Percentiles rank a stretch among this genome's conserved stretches.
These are phyloP conservation scores for Agrotis exclamationis DNA, from an alignment of 2,888 invertebrate species.

Conservation along the genomic window DNA sequence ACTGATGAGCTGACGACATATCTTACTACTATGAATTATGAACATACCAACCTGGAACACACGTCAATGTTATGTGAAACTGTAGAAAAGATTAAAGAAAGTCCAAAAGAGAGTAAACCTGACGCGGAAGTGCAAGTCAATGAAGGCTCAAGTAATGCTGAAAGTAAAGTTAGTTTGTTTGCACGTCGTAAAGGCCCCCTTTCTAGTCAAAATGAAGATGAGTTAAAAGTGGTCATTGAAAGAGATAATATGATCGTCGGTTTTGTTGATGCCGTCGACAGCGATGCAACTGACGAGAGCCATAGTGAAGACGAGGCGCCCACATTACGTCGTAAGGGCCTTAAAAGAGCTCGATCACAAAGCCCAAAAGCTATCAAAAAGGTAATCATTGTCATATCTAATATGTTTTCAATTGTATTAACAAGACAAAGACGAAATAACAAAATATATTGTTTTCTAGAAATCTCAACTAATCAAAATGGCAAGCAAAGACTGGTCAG, in stretches of 20 bases:
- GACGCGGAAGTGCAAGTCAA: constrained; percentile 40
- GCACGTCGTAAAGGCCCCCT: constrained; percentile 77
- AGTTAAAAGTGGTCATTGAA: constrained; percentile 86
- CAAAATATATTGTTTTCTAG: constrained; percentile 61
- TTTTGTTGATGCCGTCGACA: constrained; percentile 84
- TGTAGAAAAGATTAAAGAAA: constrained; percentile 60
- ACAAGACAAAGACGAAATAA: not conserved
- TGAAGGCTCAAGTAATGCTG: constrained; percentile 52
- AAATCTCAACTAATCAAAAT: constrained; percentile 82
- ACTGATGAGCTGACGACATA: constrained; percentile 84
- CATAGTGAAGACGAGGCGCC: constrained; percentile 78
- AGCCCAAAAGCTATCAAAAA: constrained; percentile 80
- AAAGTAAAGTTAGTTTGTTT: constrained; percentile 72
- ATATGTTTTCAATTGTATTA: not conserved
- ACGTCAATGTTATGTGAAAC: constrained; percentile 63
- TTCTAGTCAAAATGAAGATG: constrained; percentile 78
- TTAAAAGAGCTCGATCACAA: constrained; percentile 79
- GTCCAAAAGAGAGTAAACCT: constrained; percentile 30
- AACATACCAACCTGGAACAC: constrained; percentile 78
- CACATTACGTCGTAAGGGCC: constrained; percentile 70
- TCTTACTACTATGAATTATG: constrained; percentile 83
- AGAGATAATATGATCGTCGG: constrained; percentile 89
- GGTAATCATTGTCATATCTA: constrained; percentile 65
- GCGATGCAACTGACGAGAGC: constrained; percentile 84
- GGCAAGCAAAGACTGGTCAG: constrained; percentile 86